Base-by-base conservation (phyloP, 1,140 invertebrate species). In the Pseudoatta argentina region DNA sequence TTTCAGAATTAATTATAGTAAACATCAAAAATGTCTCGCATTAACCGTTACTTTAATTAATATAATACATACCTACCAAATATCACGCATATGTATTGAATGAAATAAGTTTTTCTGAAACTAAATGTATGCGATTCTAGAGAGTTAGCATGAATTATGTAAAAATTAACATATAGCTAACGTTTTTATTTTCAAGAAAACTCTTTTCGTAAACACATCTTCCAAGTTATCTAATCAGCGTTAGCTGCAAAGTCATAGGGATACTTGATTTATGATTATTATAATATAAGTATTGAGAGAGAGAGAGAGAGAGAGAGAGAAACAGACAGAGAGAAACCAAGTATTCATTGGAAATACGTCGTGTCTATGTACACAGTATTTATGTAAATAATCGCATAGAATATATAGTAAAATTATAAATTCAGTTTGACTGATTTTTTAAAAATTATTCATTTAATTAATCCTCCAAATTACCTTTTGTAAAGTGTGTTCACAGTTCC, bases 361-460 rank as follows among this genome's bases (percentile, higher is more conserved):
- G 88, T 89, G 87, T 92, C 78, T 86, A 53, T 92, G 85, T 89
- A 92, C 88, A 92, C 91, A 91, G 73, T 88, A 92, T 90, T 91
- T 91, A 93, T 93, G 93, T 93, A 93, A 92, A 93, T 93, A 44
- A 93, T 92, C 88, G 63, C 91, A 93, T 86, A 92, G 81, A 75
- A 57, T 57, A 78, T 83, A 86, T 86, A 91, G 88, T 91, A 91
- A 92, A 85, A 86, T 90, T 86, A 91, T 91, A 79, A 86, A 92
- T 91, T 91, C 86, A 92, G 71, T 79, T 88, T 89, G 87, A 91
- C 88, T 88, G 89, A 91, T 93, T 93, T 91, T 51, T 93, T 91
- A 92, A 89, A 87, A 90, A 91, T 92, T 86, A 87, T 88, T 91
- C 77, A 91, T 87, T 88, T 88, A 76, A 69, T 91, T 89, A 86